Evolutionary conservation across 2,797 vertebrate species (phyloP).

Genomic region (Sebastes taczanowskii): DNA sequence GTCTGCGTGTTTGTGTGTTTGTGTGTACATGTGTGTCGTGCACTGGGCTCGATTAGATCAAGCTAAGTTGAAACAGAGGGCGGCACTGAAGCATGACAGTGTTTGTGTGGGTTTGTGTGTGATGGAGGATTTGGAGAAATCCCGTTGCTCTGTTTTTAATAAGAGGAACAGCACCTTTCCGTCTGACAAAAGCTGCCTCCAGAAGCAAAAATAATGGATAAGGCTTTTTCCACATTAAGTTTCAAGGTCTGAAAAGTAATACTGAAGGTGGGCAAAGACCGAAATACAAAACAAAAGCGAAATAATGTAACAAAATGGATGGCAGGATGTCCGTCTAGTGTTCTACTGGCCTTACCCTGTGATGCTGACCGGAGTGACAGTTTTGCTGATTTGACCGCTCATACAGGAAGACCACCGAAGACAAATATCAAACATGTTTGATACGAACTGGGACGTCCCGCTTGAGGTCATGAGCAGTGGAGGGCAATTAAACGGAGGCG

Average conservation of each 20-base stretch:
- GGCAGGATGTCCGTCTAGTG: background rate
- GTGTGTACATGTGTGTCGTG: constrained; percentile 4
- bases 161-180: constrained; percentile 20
- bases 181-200: constrained; percentile 17
- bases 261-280: background rate
- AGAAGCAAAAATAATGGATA: constrained; percentile 38
- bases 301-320: background rate
- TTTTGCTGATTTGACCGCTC: constrained; percentile 25
- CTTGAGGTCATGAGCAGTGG: constrained; percentile 56
- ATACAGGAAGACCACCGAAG: constrained; percentile 20
- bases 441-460: constrained; percentile 52
- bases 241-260: constrained; percentile 3
- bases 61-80: constrained; percentile 41
- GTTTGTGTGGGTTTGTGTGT: constrained; percentile 50
- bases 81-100: constrained; percentile 40
- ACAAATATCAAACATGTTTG: constrained; percentile 40
- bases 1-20: background rate
- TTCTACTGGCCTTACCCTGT: background rate
- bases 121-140: constrained; percentile 57
- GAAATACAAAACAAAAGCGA: background rate
- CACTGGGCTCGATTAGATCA: constrained; percentile 39
- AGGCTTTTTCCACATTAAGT: constrained; percentile 19
- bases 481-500: constrained; percentile 67
- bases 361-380: constrained; percentile 13
- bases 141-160: constrained; percentile 20